Base-by-base conservation (phyloP, 2,797 vertebrate genomes). In the Anableps anableps region DNA sequence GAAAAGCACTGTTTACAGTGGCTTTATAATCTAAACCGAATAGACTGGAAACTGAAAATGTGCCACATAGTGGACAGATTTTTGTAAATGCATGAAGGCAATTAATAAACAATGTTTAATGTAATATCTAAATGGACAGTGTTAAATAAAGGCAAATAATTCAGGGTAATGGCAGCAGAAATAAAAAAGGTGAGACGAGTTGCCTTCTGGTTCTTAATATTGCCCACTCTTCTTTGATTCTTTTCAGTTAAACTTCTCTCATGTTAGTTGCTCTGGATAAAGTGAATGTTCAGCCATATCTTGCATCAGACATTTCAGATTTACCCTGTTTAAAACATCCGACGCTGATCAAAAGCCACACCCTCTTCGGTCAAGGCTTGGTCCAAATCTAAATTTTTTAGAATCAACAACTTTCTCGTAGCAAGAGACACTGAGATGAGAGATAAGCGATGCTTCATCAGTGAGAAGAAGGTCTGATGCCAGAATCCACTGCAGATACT, bases 401-500 rank as follows among this genome's bases (percentile, higher is more conserved):
- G 21, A 3, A 68, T 38, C 4, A 16, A 55, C 2, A 74, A 3
- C 36, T 53, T n/a, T 23, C 21, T 26, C 9, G 41, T 50, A 38
- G 34, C 34, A 45, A 29, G 26, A 70, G 66, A 41, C 23, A 41
- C 38, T 13, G 45, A 23, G 47, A 34, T 50, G 8, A 55, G 48
- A 82, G 43, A 75, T 78, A 74, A 88, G 86, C 80, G 83, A 80
- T 7, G 75, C 62, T 84, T 74, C 77, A 17, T 82, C 48, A 7
- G 26, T 10, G n/a, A 31, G 64, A 48, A 9, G 19, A n/a, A 72
- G 38, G 66, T 83, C 76, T 34, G 95, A 88, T 89, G 96, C 93
- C 76, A 79, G 89, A 83, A 83, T 95, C 97, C 95, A 95, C 92
- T 92, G 97, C 96, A 94, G 96, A 98, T 98, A 97, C 98, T 99